Conservation (phyloP, 2,797 vertebrate genomes). For the Onychomys arenicola region DNA sequence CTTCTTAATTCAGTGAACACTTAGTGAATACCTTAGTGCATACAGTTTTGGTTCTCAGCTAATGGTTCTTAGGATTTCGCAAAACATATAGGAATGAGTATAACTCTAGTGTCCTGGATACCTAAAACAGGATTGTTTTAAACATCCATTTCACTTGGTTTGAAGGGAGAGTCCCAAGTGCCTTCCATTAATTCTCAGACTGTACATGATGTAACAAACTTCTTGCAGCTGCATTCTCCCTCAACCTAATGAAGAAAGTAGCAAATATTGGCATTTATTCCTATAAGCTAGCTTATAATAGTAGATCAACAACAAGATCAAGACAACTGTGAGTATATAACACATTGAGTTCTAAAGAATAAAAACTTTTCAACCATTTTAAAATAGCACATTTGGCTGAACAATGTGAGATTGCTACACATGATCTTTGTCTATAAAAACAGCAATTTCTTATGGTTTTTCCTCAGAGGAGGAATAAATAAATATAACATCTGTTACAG, state of each 20-base stretch:
- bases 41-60: neutral
- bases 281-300: neutral
- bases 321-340: neutral
- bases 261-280: neutral
- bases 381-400: neutral
- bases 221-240: neutral
- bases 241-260: neutral
- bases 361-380: neutral
- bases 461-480: neutral
- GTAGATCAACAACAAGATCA: neutral
- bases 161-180: neutral
- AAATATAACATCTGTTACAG: neutral
- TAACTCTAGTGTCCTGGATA: neutral
- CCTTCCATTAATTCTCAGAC: neutral
- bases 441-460: neutral
- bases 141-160: neutral
- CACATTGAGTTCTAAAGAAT: neutral
- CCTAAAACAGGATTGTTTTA: neutral
- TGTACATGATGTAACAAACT: neutral
- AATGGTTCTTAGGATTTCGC: neutral
- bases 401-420: neutral
- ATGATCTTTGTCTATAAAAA: neutral
- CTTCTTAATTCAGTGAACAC: neutral
- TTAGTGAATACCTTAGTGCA: neutral
- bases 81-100: neutral